Base-by-base conservation (phyloP, 2,113 vertebrate species). In the Engraulis encrasicolus region DNA sequence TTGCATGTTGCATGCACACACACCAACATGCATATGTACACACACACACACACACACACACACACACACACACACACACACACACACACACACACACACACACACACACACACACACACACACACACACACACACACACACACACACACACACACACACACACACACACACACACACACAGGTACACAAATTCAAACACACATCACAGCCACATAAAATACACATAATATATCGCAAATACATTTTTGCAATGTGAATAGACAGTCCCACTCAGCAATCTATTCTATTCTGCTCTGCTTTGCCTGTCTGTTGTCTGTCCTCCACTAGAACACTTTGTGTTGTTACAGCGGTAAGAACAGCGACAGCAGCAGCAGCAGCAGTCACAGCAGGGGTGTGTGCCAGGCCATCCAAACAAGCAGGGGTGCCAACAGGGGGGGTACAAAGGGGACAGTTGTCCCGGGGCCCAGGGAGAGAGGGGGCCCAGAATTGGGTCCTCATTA, bases 1-100 rank as follows among this genome's bases (percentile, higher is more conserved):
- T n/a, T n/a, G n/a, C n/a, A n/a, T n/a, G n/a, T n/a, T n/a, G n/a
- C 52, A 23, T 20, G 23, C 18, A 58, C 54, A 58, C 54, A 58
- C 54, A 58, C 19, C 20, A 19, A 58, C 54, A 58, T n/a, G 23
- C 54, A 23, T n/a, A 58, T n/a, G n/a, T n/a, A 54, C 54, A 58
- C 54, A 58, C 54, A 58, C 54, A 54, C 54, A 58, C 20, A 45
- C 4, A 45, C 40, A 45, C 9, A 45, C 40, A 45, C 52, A 58
- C 52, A 23, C 52, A 58, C 18, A 58, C 54, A 58, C 54, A 58
- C 54, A 58, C 19, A 58, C 54, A 58, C 54, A 58, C 54, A 58
- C 54, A 23, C 54, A 58, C 54, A n/a, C 54, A 54, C 54, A 58
- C 54, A 58, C 54, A 58, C 54, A 54, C 54, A 58, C 20, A 58